Percentiles rank a stretch among this genome's conserved stretches.
Conservation (phyloP, 2,113 vertebrate species). For the Oplegnathus fasciatus region DNA sequence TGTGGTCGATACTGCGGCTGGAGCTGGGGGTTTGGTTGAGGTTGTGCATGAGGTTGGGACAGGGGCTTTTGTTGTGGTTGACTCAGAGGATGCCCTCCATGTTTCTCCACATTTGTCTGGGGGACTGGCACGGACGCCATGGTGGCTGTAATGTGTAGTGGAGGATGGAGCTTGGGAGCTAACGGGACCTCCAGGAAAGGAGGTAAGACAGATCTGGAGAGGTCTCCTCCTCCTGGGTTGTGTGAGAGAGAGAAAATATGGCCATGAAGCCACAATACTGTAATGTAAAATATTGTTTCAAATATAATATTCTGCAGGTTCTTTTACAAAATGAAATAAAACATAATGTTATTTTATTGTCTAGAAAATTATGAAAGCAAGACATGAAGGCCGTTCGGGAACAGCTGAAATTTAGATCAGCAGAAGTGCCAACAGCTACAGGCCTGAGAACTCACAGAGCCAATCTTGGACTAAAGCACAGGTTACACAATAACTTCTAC, state of each 20-base stretch:
- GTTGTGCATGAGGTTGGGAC: neutral
- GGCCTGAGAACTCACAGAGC: slow-evolving; percentile 24
- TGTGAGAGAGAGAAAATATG: slow-evolving; percentile 69
- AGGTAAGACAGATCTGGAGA: slow-evolving; percentile 65
- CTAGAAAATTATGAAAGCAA: slow-evolving; percentile 35
- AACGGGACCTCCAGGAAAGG: slow-evolving; percentile 41
- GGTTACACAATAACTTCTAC: slow-evolving; percentile 38
- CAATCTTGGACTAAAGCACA: slow-evolving; percentile 42
- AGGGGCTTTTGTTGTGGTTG: slow-evolving; percentile 26
- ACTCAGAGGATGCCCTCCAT: slow-evolving; percentile 7
- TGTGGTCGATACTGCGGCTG: slow-evolving; percentile 15
- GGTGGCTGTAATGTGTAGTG: slow-evolving; percentile 42
- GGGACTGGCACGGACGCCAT: slow-evolving; percentile 15
- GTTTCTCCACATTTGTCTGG: slow-evolving; percentile 49
- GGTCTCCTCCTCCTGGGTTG: slow-evolving; percentile 71
- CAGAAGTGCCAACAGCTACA: slow-evolving; percentile 32
- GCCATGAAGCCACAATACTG: slow-evolving; percentile 54
- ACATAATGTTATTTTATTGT: slow-evolving; percentile 18
- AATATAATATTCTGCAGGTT: slow-evolving; percentile 4
- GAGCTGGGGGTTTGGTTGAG: slow-evolving; percentile 15
- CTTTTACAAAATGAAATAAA: slow-evolving; percentile 30
- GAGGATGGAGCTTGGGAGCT: slow-evolving; percentile 31
- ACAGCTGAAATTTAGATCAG: slow-evolving; percentile 40
- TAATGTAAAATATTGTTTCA: slow-evolving; percentile 32
- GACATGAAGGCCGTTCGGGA: slow-evolving; percentile 12